Conservation (phyloP, 1,140 invertebrate species). For the Apis dorsata region DNA sequence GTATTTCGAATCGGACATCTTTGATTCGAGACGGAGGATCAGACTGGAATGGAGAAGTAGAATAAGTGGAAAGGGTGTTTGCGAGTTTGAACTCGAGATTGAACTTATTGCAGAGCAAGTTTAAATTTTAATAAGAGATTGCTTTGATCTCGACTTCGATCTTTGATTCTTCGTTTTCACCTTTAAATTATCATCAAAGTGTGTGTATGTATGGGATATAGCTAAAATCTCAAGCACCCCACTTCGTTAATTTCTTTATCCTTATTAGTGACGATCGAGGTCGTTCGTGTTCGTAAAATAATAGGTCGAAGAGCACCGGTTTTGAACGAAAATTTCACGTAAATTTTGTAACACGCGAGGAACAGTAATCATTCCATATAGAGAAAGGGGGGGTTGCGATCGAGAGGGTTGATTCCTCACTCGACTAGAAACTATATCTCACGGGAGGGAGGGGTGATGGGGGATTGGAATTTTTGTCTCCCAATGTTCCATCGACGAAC, state of each 20-base stretch:
- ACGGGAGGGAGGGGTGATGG: not conserved
- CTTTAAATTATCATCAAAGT: too few species aligned
- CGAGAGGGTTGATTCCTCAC: not conserved
- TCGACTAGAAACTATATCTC: conserved; percentile 1
- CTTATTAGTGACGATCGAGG: too few species aligned
- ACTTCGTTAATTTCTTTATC: too few species aligned
- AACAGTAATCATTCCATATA: conserved; percentile 21
- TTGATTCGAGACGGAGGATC: not conserved
- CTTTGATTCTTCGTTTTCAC: too few species aligned
- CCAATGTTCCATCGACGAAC: not conserved
- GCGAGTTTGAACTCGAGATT: too few species aligned
- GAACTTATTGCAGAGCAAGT: too few species aligned
- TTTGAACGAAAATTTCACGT: conserved; percentile 37
- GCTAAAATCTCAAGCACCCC: too few species aligned
- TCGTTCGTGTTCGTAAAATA: too few species aligned
- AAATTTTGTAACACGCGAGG: conserved; percentile 44
- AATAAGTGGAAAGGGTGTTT: not conserved
- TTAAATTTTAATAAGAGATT: too few species aligned
- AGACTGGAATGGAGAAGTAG: not conserved
- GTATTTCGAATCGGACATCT: not conserved
- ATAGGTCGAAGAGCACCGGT: too few species aligned
- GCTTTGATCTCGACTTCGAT: too few species aligned
- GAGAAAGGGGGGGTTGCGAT: conserved; percentile 10
- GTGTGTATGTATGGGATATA: too few species aligned
- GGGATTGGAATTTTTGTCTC: conserved; percentile 11